Base-by-base conservation (phyloP, 2,888 invertebrate genomes). In the Oxyteleia sp. region DNA sequence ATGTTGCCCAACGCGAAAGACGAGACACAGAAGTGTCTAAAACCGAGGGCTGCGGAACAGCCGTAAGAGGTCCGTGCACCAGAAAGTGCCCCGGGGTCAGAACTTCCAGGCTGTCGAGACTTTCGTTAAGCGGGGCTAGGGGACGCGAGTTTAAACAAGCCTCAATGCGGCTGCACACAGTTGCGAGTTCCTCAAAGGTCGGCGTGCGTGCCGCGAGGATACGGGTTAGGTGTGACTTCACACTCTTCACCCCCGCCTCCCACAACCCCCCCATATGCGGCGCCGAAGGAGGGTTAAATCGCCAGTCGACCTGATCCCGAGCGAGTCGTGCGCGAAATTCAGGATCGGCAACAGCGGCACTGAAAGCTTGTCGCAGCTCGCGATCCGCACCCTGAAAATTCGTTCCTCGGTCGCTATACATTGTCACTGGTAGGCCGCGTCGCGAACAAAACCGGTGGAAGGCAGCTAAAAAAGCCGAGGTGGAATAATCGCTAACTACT, bases 321-420 rank as follows among this genome's bases (percentile, higher is more conserved):
- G 23, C 23, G 2, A 23, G 5, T 23, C 23, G 2, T 2, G 2
- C 23, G 3, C 23, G 23, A 23, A 23, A 5, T 4, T 2, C 23
- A 2, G 23, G 23, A 23, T 23, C 23, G 2, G 23, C 5, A 5
- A 23, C 5, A 5, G 5, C 23, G 5, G 3, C 5, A 23, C 23
- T 2, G 5, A 23, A 23, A 4, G 23, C 23, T 23, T 23, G 53
- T 16, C 3, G 8, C 16, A 32, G 10, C 13, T 55, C 51, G 2
- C n/a, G 11, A 2, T n/a, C 11, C 23, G 51, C 51, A 13, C 51
- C 51, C 13, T 51, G 51, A n/a, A 51, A 51, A n/a, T 23, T 51
- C 23, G 51, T 51, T 8, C 51, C 51, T 2, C 51, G 26, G 13
- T 51, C 51, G 51, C 51, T 51, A 8, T 51, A 51, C 26, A 51